Evolutionary conservation across 1,140 invertebrate genomes (phyloP), one percentile per base, ranked within the genome.

Genomic region (Coelopa frigida): DNA sequence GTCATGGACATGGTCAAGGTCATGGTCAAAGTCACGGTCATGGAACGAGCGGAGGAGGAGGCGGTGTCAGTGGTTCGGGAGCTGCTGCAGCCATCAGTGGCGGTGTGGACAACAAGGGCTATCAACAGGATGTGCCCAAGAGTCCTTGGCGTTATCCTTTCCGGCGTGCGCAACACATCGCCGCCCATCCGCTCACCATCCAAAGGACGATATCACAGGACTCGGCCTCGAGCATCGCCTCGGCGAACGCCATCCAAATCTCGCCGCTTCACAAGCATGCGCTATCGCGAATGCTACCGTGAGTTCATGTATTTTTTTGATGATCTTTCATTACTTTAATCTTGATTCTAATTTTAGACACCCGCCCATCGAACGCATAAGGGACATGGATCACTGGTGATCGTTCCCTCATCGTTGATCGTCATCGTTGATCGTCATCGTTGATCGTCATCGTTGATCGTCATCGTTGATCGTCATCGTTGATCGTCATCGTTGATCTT

Each of bases 121-220:
- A 79, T 56, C 77, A 82, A 55, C 68, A 76, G 58, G 78, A 80
- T 53, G 68, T 31, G 43, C 76, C 71, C 42, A 77, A 81, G 52
- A 76, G 76, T 14, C 76, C 78, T 0, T 79, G 77, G 77, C 66
- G 73, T 17, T 76, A 77, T 53, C 73, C 75, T 3, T 76, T 77
- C 47, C 62, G 72, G 18, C 50, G 63, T 5, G 42, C 56, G 3
- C 59, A 69, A 46, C 55, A 64, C 33, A 50, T 52, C 6, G 17
- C 51, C 48, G 49, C 53, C 45, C 37, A 36, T 11, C 60, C 56
- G 27, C 55, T 63, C 21, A 55, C 56, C 21, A 57, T 68, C 56
- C 59, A 61, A 39, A 53, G 63, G 36, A 68, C 70, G 3, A 33
- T 67, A 26, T 72, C 71, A n/a, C 67, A 69, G 54, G 71, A 72